phyloP scores from a whole-genome alignment of 2,797 vertebrate species.

The Epinephelus malabaricus region DNA sequence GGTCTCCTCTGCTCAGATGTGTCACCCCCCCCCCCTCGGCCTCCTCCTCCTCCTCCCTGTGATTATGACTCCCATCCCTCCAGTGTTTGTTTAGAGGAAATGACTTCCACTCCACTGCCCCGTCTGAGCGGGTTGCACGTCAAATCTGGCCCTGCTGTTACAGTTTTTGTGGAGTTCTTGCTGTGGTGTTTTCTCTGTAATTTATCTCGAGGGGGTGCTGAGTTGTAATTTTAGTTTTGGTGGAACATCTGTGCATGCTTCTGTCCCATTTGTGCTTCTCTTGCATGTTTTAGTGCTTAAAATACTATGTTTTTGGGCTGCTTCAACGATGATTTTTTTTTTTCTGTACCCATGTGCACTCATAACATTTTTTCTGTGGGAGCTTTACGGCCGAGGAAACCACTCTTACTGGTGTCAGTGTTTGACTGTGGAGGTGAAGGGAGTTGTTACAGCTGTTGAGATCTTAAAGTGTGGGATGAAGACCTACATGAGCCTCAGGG shows the following conservation, averaged over 20 bases:
- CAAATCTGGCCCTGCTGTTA: constrained; percentile 44
- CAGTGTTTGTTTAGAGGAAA: constrained; percentile 79
- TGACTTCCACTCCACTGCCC: constrained; percentile 78
- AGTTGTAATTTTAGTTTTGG: constrained; percentile 68
- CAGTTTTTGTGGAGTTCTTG: constrained; percentile 22
- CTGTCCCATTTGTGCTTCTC: constrained; percentile 30
- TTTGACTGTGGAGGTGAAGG: constrained; percentile 49
- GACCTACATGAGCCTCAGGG: constrained; percentile 51
- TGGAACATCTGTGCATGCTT: constrained; percentile 64
- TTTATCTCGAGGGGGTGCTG: constrained; percentile 40
- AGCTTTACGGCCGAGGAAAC: neutral
- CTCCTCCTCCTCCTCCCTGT: constrained; percentile 48
- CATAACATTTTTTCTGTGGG: neutral
- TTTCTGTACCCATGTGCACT: neutral
- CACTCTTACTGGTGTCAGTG: constrained; percentile 37
- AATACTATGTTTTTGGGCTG: constrained; percentile 29
- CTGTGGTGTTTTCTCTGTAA: constrained; percentile 66
- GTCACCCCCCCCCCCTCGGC: constrained; percentile 19
- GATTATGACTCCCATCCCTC: constrained; percentile 60
- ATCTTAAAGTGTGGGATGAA: constrained; percentile 62
- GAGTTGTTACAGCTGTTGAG: constrained; percentile 69
- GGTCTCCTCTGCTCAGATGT: constrained; percentile 52
- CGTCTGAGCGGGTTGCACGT: constrained; percentile 65
- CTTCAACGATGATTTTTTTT: neutral
- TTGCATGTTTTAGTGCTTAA: constrained; percentile 55